phyloP scores from a whole-genome alignment of 2,113 vertebrate genomes.

The Platanista minor region DNA sequence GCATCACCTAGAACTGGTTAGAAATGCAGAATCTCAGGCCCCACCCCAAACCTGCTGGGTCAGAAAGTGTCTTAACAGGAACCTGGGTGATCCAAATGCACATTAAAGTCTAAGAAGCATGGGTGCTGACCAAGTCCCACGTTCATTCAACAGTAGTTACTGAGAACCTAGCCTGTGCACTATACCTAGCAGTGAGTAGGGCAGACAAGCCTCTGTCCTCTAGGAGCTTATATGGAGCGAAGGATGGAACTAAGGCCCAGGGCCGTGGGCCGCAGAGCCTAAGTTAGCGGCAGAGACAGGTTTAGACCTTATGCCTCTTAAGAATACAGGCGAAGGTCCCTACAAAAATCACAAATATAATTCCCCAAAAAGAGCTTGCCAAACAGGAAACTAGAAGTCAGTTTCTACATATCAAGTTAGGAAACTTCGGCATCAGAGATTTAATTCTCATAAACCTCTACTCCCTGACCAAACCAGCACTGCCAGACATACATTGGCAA shows the following conservation, averaged over 20 bases:
- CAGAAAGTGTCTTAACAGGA: not conserved
- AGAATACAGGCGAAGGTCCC: not conserved
- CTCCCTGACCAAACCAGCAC: not conserved
- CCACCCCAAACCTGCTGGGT: not conserved
- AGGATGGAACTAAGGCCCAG: not conserved
- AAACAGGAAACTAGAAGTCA: not conserved
- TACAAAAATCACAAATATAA: not conserved
- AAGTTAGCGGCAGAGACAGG: not conserved
- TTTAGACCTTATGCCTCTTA: not conserved
- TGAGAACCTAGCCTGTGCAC: not conserved
- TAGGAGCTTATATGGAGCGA: not conserved
- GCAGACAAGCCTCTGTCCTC: not conserved
- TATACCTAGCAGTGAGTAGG: not conserved
- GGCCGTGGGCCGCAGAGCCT: not conserved
- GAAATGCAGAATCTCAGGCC: not conserved
- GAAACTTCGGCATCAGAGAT: not conserved
- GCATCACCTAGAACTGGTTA: not conserved
- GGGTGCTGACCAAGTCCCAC: not conserved
- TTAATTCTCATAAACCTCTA: not conserved
- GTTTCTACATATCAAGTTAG: not conserved
- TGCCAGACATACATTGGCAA: not conserved
- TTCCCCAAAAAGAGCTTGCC: not conserved
- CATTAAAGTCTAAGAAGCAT: not conserved
- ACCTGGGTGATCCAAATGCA: not conserved
- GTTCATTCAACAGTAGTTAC: not conserved